Base-by-base conservation (phyloP, 2,888 invertebrate genomes). In the Metacarcinus magister region DNA sequence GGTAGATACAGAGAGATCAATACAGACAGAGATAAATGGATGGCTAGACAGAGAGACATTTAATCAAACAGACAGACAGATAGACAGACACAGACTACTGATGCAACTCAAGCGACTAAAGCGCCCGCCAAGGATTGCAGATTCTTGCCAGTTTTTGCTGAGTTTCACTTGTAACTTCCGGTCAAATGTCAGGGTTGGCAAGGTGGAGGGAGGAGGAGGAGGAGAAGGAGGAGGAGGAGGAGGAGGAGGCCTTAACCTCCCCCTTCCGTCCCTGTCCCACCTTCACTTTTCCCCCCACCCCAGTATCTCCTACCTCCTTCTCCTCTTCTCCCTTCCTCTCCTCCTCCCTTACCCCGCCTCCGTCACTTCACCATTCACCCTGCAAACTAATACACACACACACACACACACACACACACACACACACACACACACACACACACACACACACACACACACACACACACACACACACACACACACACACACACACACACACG, bases 171-270 rank as follows among this genome's bases (percentile, higher is more conserved):
- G 95, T 60, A 91, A 91, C 95, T 91, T 89, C 89, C 95, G 95
- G 95, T 95, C 95, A 95, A 89, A 95, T 95, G 95, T 95, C 95
- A 95, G 91, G 95, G 95, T 91, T 91, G 95, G 94, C 39, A 28
- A 54, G 94, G 60, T 39, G 90, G 90, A 16, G 23, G 54, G n/a
- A 60, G 60, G 28, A 28, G 60, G 60, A 23, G 32, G 92, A 19
- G 60, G n/a, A 10, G 92, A 28, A 43, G 60, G 93, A 43, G 46
- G 54, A 39, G 43, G 43, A 60, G 67, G 28, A 19, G 44, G 23
- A 44, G 67, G 75, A 94, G 87, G 67, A 44, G 28, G 82, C 13
- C 46, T 23, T 44, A n/a, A n/a, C 44, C 91, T 91, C 23, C 32
- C 5, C 46, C 23, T 13, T 32, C 91, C 10, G 23, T 32, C 44